Evolutionary conservation across 1,140 invertebrate genomes (phyloP), one percentile per base, ranked within the genome.

Genomic region (Drosophila tani): DNA sequence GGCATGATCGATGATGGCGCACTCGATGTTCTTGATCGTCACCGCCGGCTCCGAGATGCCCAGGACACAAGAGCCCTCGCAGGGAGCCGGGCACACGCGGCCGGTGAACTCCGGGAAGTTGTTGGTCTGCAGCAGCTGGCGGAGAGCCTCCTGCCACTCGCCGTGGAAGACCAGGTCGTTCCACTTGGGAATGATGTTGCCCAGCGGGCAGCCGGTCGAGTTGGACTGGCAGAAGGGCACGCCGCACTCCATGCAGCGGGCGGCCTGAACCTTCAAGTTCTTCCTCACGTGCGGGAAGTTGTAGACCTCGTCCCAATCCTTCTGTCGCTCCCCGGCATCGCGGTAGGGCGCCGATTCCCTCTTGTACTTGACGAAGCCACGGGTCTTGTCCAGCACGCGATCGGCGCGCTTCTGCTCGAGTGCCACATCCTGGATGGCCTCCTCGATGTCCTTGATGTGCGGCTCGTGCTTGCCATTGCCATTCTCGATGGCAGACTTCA

Each of bases 81-180:
- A 99, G 5, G 99, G 99, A 15, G 99, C 99, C 12, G 99, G 99
- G 93, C 99, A 99, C 11, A 99, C 98, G 86, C 99, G 94, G 5
- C 99, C 99, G 53, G 99, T 99, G 92, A 99, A 99, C 93, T 99
- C 99, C 46, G 99, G 99, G 94, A 99, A 99, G 92, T 99, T 99
- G 92, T 99, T 99, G 2, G 99, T 99, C 93, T 99, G 99, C 63
- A 99, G 94, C 29, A 99, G 94, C 84, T 99, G 98, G 76, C 97
- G 95, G 2, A 99, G 94, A n/a, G 99, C 99, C 93, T 99, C 97
- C 71, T 97, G 96, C 99, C 99, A 99, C 90, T 99, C 97, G 56
- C 97, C 96, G 75, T 97, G 96, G 93, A 97, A 99, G 3, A 99
- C 95, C 1, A 99, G 95, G 93, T 99, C 97, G 93, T 99, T 99